Evolutionary conservation across 1,140 invertebrate species (phyloP).

Genomic region (Musca domestica): DNA sequence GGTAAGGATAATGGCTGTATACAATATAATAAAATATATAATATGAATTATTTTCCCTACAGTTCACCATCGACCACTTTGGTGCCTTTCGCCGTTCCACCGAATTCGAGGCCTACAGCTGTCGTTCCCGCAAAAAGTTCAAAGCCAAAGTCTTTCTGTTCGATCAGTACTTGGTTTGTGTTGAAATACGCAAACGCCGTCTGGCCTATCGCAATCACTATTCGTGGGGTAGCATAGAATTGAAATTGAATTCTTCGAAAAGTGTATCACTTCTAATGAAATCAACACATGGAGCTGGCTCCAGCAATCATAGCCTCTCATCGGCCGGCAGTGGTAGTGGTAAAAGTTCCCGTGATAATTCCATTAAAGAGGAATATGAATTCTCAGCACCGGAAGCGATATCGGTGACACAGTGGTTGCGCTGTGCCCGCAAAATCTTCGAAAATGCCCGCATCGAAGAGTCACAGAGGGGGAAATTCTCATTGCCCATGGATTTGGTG

Average conservation of each 20-base stretch:
- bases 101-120: slow-evolving; percentile 49
- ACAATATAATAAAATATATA: not conserved
- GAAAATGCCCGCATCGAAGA: slow-evolving; percentile 41
- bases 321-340: not conserved
- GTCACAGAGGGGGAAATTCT: slow-evolving; percentile 37
- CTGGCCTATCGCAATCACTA: slow-evolving; percentile 47
- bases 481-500: slow-evolving; percentile 48
- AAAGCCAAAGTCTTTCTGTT: slow-evolving; percentile 48
- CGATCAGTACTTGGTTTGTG: slow-evolving; percentile 46
- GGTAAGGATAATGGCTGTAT: slow-evolving; percentile 25
- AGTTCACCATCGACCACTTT: slow-evolving; percentile 41
- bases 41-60: not conserved
- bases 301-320: not conserved
- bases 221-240: slow-evolving; percentile 43
- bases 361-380: slow-evolving; percentile 38
- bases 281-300: too few species aligned
- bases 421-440: slow-evolving; percentile 43
- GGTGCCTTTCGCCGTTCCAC: slow-evolving; percentile 45
- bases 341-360: slow-evolving; percentile 22
- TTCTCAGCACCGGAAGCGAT: slow-evolving; percentile 41
- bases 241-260: slow-evolving; percentile 33
- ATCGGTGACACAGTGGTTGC: slow-evolving; percentile 46
- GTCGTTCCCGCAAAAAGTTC: slow-evolving; percentile 46
- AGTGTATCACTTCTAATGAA: slow-evolving; percentile 8
- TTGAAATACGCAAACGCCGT: slow-evolving; percentile 44